Conservation (phyloP, 1,140 invertebrate genomes). For the Zaprionus ghesquierei region DNA sequence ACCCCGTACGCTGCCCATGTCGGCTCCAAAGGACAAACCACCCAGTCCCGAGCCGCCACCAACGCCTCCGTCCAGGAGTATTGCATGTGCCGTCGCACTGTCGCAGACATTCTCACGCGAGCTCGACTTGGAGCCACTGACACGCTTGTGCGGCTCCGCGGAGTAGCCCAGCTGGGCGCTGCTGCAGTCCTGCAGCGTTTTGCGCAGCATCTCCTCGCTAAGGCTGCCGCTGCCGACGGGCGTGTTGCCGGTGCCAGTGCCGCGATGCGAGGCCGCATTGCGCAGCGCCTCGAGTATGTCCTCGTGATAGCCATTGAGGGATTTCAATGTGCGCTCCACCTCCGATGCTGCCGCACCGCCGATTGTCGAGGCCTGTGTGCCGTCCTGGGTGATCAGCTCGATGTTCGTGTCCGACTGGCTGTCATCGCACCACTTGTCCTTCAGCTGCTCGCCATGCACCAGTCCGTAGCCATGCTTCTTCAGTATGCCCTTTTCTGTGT, state of each 20-base stretch:
- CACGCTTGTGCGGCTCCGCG: constrained; percentile 85
- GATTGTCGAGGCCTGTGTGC: constrained; percentile 84
- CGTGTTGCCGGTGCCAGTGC: constrained; percentile 84
- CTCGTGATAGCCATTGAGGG: constrained; percentile 95
- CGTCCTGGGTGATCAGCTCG: constrained; percentile 88
- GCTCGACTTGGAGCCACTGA: constrained; percentile 84
- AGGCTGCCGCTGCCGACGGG: constrained; percentile 86
- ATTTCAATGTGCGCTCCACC: constrained; percentile 92
- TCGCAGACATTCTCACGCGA: constrained; percentile 87
- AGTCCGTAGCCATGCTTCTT: constrained; percentile 93
- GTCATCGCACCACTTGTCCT: constrained; percentile 88
- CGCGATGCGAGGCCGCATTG: constrained; percentile 89
- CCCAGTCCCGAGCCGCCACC: constrained; percentile 46
- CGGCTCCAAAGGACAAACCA: constrained; percentile 56
- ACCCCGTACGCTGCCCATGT: constrained; percentile 47
- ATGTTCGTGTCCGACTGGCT: constrained; percentile 89
- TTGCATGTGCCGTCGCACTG: constrained; percentile 82
- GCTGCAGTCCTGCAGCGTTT: constrained; percentile 87
- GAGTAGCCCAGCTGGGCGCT: constrained; percentile 83
- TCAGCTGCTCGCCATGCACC: constrained; percentile 86
- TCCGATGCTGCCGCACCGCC: constrained; percentile 86
- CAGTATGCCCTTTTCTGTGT: constrained; percentile 93
- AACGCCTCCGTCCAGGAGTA: constrained; percentile 75
- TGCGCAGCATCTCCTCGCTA: constrained; percentile 86
- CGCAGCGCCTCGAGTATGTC: constrained; percentile 94